phyloP scores from a whole-genome alignment of 1,140 invertebrate species.

The Saccostrea echinata region DNA sequence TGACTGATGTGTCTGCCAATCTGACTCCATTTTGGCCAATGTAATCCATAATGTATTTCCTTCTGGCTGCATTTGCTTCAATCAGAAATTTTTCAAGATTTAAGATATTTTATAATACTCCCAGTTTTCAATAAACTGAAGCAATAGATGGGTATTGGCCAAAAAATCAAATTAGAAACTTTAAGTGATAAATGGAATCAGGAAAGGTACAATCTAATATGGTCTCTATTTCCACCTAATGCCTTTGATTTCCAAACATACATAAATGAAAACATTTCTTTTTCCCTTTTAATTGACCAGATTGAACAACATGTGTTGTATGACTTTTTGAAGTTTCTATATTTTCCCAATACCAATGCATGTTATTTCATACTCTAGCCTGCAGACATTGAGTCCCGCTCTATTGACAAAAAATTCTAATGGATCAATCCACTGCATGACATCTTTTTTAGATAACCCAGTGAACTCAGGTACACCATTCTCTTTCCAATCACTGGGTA shows the following conservation, averaged over 20 bases:
- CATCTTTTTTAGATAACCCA: not conserved
- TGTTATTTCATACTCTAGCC: not conserved
- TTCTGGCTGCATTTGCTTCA: too few species aligned
- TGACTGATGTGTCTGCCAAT: too few species aligned
- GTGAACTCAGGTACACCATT: not conserved
- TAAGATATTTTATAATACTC: too few species aligned
- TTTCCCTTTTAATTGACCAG: not conserved
- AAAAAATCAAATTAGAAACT: not conserved
- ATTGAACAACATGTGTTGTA: not conserved
- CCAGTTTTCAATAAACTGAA: too few species aligned
- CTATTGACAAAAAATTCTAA: not conserved
- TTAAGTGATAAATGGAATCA: not conserved
- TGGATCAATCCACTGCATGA: not conserved
- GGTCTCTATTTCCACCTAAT: not conserved
- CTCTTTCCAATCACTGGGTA: constrained; percentile 2
- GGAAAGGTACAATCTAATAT: not conserved
- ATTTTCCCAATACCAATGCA: not conserved
- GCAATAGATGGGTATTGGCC: too few species aligned
- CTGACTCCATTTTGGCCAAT: too few species aligned
- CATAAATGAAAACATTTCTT: not conserved
- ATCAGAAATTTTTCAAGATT: too few species aligned
- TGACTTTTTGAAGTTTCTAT: not conserved
- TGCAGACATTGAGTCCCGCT: not conserved
- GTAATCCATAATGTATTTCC: too few species aligned
- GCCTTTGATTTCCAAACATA: not conserved